Evolutionary conservation across 2,888 invertebrate species (phyloP).

Genomic region (Geophilus truncorum): DNA sequence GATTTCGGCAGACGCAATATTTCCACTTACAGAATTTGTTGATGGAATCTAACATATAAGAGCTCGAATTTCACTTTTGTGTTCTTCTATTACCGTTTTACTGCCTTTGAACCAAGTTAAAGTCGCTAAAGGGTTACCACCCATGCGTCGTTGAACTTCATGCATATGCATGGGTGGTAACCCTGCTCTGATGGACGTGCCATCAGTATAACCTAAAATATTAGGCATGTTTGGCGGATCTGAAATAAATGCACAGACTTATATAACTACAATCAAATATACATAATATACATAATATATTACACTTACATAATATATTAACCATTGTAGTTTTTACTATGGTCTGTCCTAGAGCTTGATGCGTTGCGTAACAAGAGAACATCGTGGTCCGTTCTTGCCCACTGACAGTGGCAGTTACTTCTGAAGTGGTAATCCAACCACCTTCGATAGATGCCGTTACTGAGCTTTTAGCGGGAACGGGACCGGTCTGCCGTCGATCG

Average conservation of each 20-base stretch:
- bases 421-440: slow-evolving; percentile 86
- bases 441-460: slow-evolving; percentile 55
- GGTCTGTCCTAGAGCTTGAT: slow-evolving; percentile 79
- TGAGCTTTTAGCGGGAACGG: slow-evolving; percentile 40
- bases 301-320: slow-evolving; percentile 85
- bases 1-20: slow-evolving; percentile 75
- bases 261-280: no score
- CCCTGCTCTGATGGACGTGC: slow-evolving; percentile 76
- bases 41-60: slow-evolving; percentile 33
- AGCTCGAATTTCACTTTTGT: no score
- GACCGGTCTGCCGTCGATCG: slow-evolving; percentile 47
- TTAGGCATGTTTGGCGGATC: slow-evolving; percentile 89
- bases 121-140: slow-evolving; percentile 90
- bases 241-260: no score
- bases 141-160: no score
- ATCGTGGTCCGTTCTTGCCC: slow-evolving; percentile 72
- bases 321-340: slow-evolving; percentile 87
- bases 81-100: slow-evolving; percentile 56
- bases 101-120: slow-evolving; percentile 93
- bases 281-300: no score
- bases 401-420: slow-evolving; percentile 74
- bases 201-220: slow-evolving; percentile 84
- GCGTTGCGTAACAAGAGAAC: slow-evolving; percentile 85
- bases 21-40: slow-evolving; percentile 59
- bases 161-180: no score